Base-by-base conservation (phyloP, 2,797 vertebrate species). In the Pseudotriccus pelzelni region DNA sequence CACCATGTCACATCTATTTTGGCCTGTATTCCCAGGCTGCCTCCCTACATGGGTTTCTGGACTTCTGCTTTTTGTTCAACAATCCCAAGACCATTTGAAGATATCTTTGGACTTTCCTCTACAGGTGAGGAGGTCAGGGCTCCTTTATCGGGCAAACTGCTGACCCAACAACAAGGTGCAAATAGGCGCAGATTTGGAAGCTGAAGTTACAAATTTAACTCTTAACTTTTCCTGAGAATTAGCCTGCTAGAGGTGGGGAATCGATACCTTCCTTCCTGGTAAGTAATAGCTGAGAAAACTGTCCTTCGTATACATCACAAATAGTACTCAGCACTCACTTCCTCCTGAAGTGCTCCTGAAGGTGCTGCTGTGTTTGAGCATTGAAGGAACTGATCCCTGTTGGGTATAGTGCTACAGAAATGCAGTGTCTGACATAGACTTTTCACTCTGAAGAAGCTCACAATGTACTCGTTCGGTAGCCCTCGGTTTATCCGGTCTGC, bases 71-170 rank as follows among this genome's bases (percentile, higher is more conserved):
- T 94, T 81, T 55, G 39, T 14, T 55, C 85, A 91, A 94, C 68
- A 87, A 36, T 19, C 19, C 20, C 0, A 0, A 68, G 87, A 69
- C 8, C 17, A 69, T 83, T 73, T 47, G 80, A 73, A 59, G 36
- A 24, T 49, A 74, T 32, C 85, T 88, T 86, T 90, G 94, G 87
- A 93, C 91, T 95, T 95, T 94, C 46, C 56, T 87, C 72, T 89
- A 3, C 19, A 47, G 50, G 28, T 73, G 24, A 81, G 46, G 27
- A 94, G 36, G 58, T 84, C 85, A 95, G 66, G 50, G 62, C 16
- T 90, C 34, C 43, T 86, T 93, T 78, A 86, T 78, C 70, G 69
- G 55, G 17, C 46, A 81, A 92, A 84, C 53, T 69, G 62, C 73
- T 93, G 87, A 93, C n/a, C 22, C 30, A 75, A 78, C 8, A 68